Evolutionary conservation across 2,113 vertebrate genomes (phyloP).

Genomic region (Spea multiplicata): DNA sequence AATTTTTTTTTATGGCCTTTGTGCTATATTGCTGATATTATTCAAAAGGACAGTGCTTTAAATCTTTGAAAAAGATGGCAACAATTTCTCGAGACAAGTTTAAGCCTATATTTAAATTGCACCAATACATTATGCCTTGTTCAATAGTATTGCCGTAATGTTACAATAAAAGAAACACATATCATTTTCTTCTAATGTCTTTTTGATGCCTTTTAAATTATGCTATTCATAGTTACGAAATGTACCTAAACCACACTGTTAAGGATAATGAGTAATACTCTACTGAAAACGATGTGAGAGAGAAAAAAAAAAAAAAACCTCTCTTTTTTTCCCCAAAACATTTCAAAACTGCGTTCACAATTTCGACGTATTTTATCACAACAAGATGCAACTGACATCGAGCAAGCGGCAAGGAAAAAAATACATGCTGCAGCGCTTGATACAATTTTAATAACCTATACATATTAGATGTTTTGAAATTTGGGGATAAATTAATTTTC

Average conservation of each 20-base stretch:
- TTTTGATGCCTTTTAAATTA: constrained; percentile 48
- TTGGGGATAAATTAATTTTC: too few relatives aligned
- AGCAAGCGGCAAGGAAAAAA: neutral
- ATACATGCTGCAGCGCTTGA: neutral
- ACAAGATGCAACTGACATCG: neutral
- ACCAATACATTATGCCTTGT: constrained; percentile 41
- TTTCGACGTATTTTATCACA: neutral
- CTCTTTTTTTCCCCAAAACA: constrained; percentile 23
- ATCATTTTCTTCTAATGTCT: constrained; percentile 46
- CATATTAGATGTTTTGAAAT: too few relatives aligned
- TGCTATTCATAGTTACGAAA: constrained; percentile 17
- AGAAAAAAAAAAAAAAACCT: constrained; percentile 20
- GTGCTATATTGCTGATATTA: constrained; percentile 16
- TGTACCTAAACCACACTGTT: constrained; percentile 38
- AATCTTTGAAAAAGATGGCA: constrained; percentile 34
- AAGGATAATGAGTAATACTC: constrained; percentile 32
- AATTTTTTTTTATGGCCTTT: constrained; percentile 3
- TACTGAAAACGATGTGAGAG: constrained; percentile 15
- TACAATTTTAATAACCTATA: too few relatives aligned
- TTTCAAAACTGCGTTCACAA: neutral
- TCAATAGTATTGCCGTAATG: constrained; percentile 36
- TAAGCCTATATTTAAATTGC: constrained; percentile 28
- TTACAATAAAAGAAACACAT: constrained; percentile 43
- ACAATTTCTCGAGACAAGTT: constrained; percentile 31
- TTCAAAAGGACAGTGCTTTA: constrained; percentile 21